Evolutionary conservation across 37 sponge, comb jelly and placozoan genomes (phyloP), one percentile per base, ranked within the genome.

Genomic region (Halisarca cf. caerulea): DNA sequence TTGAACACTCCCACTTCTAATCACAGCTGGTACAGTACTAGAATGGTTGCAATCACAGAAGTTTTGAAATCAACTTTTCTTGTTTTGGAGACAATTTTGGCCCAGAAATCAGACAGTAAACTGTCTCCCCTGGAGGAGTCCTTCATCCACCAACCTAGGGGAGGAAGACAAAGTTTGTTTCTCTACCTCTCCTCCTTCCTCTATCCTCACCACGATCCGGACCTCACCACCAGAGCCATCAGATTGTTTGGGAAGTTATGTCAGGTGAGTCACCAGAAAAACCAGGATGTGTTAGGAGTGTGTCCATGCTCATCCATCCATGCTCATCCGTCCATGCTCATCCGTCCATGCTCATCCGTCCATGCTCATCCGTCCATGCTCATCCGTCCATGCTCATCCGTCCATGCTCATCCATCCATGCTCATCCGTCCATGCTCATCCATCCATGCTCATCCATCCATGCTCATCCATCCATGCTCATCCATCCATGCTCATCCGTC

Each of bases 131-230:
- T 91, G 66, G 91, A 91, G 34, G 58, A 83, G 66, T 79, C 87
- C 45, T 84, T 91, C 7, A 84, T 74, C 38, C 77, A 74, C 9
- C 37, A 36, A 7, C 21, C 39, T 17, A 33, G 3, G 40, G 44
- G 45, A 8, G 45, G 45, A 21, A n/a, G 77, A 24, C 42, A 37
- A 18, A 27, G 43, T 86, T 40, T 93, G 0, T 80, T 93, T 6
- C 53, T 86, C 5, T 66, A 53, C 41, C 84, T 93, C 42, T 90
- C 91, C 18, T 90, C 91, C 0, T 90, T 86, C 79, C 83, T 90
- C 45, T 75, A 93, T 73, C 94, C 90, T 80, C 91, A 85, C 33
- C 73, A 75, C 51, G 90, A 93, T 80, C 77, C 88, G 0, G 34
- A 83, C 38, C 66, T 93, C 53, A 88, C 91, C 11, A 58, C 74